Base-by-base conservation (phyloP, 2,888 invertebrate genomes). In the Blastobasis adustella region DNA sequence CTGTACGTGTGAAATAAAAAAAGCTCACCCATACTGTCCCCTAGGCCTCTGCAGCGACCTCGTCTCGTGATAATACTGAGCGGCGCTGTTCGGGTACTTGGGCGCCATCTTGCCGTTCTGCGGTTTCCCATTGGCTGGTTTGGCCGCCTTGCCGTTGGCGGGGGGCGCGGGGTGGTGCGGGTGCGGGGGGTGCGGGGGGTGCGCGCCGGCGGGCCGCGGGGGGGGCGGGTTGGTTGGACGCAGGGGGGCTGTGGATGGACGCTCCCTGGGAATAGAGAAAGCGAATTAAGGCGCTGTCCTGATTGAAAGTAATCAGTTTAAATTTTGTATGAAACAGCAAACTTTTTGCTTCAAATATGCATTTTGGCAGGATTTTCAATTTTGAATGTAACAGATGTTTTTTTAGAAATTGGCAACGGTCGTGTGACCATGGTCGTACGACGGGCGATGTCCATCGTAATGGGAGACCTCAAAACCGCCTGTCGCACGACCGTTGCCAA, bases 21-120 rank as follows among this genome's bases (percentile, higher is more conserved):
- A 0, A 6, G 55, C 74, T 80, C 46, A 89, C 88, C 81, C 79
- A 48, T 81, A 42, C 7, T 42, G 42, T 0, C 68, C 69, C 6
- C 80, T 56, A 58, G 92, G 91, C 38, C 92, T 69, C 67, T 93
- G 93, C 65, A 93, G 67, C 1, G 92, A 92, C 48, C 92, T 72
- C 0, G 92, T 92, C 58, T 92, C 92, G 43, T 89, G 90, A 61
- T 90, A 90, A 57, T 85, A 85, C 70, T 82, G 82, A 51, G 82
- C 77, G 0, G 77, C 79, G 50, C 77, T 82, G 55, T 75, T 79
- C 3, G 57, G 76, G 50, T 69, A 68, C 44, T 67, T 80, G 5
- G 76, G 69, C 8, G 70, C 55, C 23, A 23, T 23, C 51, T 60
- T 52, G 41, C 60, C 64, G 50, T 61, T 56, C 63, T 67, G 37